Conservation (phyloP, 2,797 vertebrate species). For the Chanos chanos region DNA sequence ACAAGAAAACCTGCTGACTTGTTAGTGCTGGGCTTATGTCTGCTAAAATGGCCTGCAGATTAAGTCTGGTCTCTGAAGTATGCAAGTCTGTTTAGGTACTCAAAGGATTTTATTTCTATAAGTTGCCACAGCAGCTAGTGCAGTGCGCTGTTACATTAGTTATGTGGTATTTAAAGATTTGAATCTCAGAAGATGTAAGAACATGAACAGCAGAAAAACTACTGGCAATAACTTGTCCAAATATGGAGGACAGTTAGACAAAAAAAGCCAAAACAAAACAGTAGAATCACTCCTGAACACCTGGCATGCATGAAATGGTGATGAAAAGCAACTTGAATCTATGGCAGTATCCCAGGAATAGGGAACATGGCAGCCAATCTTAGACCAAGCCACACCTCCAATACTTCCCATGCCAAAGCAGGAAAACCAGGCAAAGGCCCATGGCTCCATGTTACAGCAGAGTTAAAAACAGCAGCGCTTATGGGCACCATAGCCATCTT, state of each 20-base stretch:
- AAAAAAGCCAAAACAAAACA: no score
- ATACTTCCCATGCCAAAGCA: conserved; percentile 9
- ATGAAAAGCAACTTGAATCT: background rate
- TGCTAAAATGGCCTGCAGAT: conserved; percentile 14
- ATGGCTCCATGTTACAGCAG: background rate
- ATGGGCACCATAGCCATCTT: conserved; percentile 6
- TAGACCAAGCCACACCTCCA: conserved; percentile 5
- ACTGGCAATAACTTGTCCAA: no score
- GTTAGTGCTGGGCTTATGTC: conserved; percentile 14
- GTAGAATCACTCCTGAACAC: no score
- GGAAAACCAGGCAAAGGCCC: background rate
- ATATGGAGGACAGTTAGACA: no score
- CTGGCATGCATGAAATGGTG: background rate
- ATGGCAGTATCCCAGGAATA: background rate
- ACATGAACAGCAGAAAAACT: no score
- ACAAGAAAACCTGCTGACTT: conserved; percentile 35
- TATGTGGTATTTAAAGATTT: no score
- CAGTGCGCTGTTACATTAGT: no score
- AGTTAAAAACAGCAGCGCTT: conserved; percentile 37
- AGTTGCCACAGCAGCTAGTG: background rate
- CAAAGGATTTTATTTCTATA: background rate
- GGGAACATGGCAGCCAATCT: background rate
- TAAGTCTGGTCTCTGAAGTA: background rate
- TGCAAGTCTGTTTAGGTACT: background rate
- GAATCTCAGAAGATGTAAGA: no score